phyloP scores from a whole-genome alignment of 2,888 invertebrate genomes.

The Drosophila mulleri region DNA sequence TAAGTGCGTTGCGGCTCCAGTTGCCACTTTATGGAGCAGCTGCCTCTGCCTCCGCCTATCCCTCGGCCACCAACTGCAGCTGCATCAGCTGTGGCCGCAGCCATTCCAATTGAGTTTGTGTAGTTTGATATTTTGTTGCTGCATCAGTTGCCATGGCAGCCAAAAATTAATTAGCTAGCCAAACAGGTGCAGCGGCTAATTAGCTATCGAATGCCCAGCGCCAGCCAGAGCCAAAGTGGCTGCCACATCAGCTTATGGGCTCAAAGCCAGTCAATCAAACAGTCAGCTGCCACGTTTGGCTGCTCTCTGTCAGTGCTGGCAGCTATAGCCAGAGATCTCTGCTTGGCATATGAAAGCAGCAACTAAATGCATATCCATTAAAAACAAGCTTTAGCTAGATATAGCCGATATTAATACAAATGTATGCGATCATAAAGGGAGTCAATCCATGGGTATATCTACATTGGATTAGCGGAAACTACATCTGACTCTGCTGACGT shows the following conservation, averaged over 20 bases:
- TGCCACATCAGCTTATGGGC: conserved; percentile 51
- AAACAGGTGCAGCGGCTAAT: conserved; percentile 66
- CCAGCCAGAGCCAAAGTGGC: conserved; percentile 23
- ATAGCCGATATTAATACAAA: background rate
- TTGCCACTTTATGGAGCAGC: conserved; percentile 42
- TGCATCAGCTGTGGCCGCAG: conserved; percentile 12
- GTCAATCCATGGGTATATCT: too few species aligned
- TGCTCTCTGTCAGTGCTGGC: background rate
- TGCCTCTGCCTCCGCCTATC: conserved; percentile 24
- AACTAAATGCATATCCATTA: too few species aligned
- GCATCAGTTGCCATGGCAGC: conserved; percentile 13
- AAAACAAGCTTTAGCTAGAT: too few species aligned
- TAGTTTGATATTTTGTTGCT: conserved; percentile 60
- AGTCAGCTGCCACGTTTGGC: background rate
- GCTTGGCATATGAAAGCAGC: background rate
- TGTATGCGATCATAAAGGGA: too few species aligned
- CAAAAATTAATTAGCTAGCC: conserved; percentile 59
- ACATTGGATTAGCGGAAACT: too few species aligned
- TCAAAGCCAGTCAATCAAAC: conserved; percentile 20
- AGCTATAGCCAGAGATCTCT: background rate
- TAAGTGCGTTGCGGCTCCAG: conserved; percentile 59
- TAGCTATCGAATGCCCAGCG: conserved; percentile 43
- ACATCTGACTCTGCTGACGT: too few species aligned
- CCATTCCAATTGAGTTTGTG: conserved; percentile 76
- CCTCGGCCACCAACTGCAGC: conserved; percentile 69